Evolutionary conservation across 2,797 vertebrate species (phyloP), one percentile per base, ranked within the genome.

Genomic region (Okamejei kenojei): DNA sequence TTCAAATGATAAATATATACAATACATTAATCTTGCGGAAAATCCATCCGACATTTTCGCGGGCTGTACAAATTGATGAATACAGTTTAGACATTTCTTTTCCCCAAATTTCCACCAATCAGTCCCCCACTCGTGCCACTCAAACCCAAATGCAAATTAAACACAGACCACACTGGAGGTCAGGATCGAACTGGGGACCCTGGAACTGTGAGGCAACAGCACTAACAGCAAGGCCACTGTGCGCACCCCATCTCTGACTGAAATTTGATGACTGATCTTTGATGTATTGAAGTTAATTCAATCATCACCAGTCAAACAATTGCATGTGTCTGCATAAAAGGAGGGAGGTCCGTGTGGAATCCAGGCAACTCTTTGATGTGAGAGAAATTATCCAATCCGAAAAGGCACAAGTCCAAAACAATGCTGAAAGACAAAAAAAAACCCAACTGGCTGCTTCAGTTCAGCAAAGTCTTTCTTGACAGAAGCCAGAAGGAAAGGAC

Each of bases 221-320:
- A 73, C 17, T 5, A 13, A 1, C 19, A 19, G 68, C 68, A 15
- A 13, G 2, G 68, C 68, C 19, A 73, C 19, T 73, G 19, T 73
- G 71, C 63, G 38, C 19, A 21, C 63, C n/a, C n/a, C 19, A 61
- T 88, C n/a, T 68, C n/a, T 35, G 65, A 68, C 38, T 92, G 90
- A 74, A 92, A 92, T 92, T 68, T 92, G 90, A 92, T 92, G 71
- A n/a, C 90, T 76, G 68, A 74, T 76, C 38, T 76, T 23, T 74
- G 90, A 23, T 54, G 35, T n/a, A 74, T 71, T 92, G 38, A 92
- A 76, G 45, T 92, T 76, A 74, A 76, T 92, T 76, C 90, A 92
- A 92, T 92, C 90, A 76, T 38, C 73, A 2, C 68, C 58, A 92
- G 76, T 76, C 73, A 76, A 92, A 92, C 71, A 76, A 74, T 29